phyloP scores from a whole-genome alignment of 2,113 vertebrate species.

The Eira barbara region DNA sequence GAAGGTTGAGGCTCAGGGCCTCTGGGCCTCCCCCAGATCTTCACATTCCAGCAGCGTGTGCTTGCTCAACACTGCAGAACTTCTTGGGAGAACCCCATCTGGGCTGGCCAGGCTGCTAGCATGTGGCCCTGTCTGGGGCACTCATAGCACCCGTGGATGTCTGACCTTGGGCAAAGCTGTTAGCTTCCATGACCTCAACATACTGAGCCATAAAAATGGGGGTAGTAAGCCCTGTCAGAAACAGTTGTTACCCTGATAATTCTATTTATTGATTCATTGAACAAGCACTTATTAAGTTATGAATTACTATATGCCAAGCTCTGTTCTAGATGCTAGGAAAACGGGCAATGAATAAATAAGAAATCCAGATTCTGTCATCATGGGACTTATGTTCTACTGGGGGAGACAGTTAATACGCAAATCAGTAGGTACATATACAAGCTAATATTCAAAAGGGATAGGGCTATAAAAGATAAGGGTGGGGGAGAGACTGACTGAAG shows the following conservation, averaged over 20 bases:
- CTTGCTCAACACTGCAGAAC: accelerated
- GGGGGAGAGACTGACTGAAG: not conserved
- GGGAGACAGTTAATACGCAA: not conserved
- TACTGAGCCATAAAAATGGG: not conserved
- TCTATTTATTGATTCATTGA: not conserved
- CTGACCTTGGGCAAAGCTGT: not conserved
- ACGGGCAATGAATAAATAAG: not conserved
- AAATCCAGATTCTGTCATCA: not conserved
- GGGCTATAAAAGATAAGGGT: not conserved
- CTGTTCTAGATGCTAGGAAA: not conserved
- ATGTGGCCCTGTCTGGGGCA: not conserved
- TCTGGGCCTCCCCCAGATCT: not conserved
- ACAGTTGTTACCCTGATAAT: not conserved
- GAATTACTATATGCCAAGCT: not conserved
- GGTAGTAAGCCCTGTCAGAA: not conserved
- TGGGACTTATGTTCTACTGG: not conserved
- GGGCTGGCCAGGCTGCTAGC: not conserved
- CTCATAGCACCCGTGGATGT: not conserved
- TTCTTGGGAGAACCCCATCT: not conserved
- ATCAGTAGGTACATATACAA: not conserved
- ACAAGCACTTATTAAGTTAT: not conserved
- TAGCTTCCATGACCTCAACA: not conserved
- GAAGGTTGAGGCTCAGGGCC: not conserved
- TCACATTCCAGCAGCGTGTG: not conserved
- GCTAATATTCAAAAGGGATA: not conserved